Base-by-base conservation (phyloP, 1,140 invertebrate species). In the Drosophila tsacasi region DNA sequence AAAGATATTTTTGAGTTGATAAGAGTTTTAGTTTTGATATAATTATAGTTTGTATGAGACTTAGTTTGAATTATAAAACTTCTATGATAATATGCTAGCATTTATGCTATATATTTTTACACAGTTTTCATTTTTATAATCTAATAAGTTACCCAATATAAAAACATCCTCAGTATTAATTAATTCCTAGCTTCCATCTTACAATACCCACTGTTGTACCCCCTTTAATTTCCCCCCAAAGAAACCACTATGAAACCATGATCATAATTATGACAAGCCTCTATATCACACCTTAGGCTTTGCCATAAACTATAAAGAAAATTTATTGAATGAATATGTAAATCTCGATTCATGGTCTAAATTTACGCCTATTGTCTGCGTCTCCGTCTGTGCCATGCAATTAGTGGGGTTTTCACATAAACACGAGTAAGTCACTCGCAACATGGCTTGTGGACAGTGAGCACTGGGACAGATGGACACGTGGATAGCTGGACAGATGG, bases 391-490 rank as follows among this genome's bases (percentile, higher is more conserved):
- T 21, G 58, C 69, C 49, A 40, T 69, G 75, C 75, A 77, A 77
- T 77, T 77, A 77, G 75, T 77, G 75, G 55, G 74, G 55, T 77
- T 77, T 77, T 66, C 64, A 77, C 32, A 77, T 68, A 68, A 77
- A 77, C 75, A 77, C 55, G 75, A 67, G 73, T 77, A 77, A 76
- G 74, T 76, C 73, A 60, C 73, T 76, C 55, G 35, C n/a, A 77
- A 76, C 73, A 59, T 68, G 75, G 37, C 59, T 59, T 74, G 63
- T 65, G 61, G 57, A 60, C 59, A 62, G 63, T 63, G 66, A 10
- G 21, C 52, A n/a, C 25, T 35, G 54, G 66, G 47, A 39, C 59
- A 63, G 47, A 52, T 55, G 61, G 35, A 47, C 63, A 40, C 46
- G 10, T 30, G 61, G 39, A 52, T 2, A 30, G 0, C 5, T 68